Conservation (phyloP, 2,888 invertebrate genomes). For the Acrobasis suavella region DNA sequence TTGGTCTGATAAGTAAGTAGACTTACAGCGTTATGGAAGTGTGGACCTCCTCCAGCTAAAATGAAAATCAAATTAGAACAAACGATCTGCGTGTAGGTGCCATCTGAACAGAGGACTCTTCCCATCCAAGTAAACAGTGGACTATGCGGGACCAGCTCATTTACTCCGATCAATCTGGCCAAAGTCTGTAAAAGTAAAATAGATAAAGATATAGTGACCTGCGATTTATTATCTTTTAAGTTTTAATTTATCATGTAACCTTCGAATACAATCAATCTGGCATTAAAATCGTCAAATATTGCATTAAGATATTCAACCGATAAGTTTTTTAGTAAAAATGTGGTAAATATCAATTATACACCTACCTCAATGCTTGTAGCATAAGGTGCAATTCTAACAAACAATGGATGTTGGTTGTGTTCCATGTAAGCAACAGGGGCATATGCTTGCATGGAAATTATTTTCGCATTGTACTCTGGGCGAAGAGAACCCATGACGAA, state of each 20-base stretch:
- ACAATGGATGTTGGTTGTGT: constrained; percentile 69
- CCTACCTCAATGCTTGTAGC: constrained; percentile 57
- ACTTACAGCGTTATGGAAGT: constrained; percentile 78
- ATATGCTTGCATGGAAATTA: constrained; percentile 83
- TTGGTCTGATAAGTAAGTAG: background rate
- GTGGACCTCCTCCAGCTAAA: constrained; percentile 80
- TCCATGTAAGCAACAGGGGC: constrained; percentile 84
- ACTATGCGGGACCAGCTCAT: constrained; percentile 84
- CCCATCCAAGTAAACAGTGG: constrained; percentile 70
- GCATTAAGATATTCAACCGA: no score
- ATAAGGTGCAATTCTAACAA: constrained; percentile 59
- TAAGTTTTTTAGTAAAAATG: no score
- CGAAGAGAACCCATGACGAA: constrained; percentile 83
- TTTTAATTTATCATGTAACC: no score
- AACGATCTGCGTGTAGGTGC: constrained; percentile 72
- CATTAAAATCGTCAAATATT: no score
- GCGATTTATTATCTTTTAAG: background rate
- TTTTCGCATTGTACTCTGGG: constrained; percentile 85
- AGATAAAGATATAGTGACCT: constrained; percentile 4
- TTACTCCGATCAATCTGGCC: constrained; percentile 60
- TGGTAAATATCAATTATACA: no score
- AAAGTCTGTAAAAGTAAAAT: constrained; percentile 41
- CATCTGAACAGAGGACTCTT: constrained; percentile 74
- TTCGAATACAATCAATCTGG: no score
- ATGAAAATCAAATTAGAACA: constrained; percentile 85